phyloP scores from a whole-genome alignment of 2,113 vertebrate species.

The Rhea pennata region DNA sequence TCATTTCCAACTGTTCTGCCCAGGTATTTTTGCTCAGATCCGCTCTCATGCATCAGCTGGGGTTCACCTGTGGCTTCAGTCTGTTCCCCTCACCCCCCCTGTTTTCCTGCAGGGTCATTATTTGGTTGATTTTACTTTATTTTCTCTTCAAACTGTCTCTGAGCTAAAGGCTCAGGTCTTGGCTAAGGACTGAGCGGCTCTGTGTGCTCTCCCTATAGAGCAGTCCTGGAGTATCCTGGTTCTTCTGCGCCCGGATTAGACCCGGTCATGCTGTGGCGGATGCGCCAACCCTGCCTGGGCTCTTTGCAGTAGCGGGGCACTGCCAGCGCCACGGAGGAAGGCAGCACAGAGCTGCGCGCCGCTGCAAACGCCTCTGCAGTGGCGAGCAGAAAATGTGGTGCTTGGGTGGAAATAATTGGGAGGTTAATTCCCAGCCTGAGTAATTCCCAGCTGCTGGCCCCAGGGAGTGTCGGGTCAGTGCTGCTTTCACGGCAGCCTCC shows the following conservation, averaged over 20 bases:
- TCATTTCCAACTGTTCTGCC: background rate
- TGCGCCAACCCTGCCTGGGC: background rate
- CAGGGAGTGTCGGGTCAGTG: background rate
- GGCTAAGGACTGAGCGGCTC: background rate
- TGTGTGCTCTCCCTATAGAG: background rate
- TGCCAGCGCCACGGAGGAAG: background rate
- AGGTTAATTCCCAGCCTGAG: background rate
- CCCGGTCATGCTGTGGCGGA: background rate
- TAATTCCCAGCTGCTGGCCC: background rate
- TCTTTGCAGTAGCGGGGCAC: background rate
- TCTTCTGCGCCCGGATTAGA: background rate
- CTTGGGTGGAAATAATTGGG: background rate
- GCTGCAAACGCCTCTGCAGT: background rate
- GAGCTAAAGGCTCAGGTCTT: background rate
- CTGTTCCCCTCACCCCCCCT: background rate
- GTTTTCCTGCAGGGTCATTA: background rate
- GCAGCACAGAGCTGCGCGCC: background rate
- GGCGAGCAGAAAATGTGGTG: background rate
- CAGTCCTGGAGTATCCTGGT: background rate
- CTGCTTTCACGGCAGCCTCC: fast-evolving
- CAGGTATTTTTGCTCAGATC: background rate
- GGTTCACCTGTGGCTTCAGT: background rate
- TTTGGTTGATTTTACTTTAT: background rate
- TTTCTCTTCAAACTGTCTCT: fast-evolving
- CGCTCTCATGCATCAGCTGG: background rate